A percentile compares a stretch with the other conserved stretches of the same genome.
Evolutionary conservation across 1,140 invertebrate genomes (phyloP).

Genomic region (Drosophila lini): DNA sequence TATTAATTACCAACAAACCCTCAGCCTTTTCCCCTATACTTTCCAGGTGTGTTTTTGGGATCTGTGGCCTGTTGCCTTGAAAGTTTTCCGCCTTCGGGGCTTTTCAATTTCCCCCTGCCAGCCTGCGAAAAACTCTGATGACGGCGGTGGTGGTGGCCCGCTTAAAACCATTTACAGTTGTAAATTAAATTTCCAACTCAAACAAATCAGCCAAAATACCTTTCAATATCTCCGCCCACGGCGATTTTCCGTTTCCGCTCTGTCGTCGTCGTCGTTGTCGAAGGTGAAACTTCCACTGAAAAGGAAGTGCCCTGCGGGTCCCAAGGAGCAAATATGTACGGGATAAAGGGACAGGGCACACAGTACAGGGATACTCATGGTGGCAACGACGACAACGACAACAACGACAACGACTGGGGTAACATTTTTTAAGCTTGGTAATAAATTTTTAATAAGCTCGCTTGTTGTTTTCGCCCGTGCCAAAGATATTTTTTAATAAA

Average conservation of each 20-base stretch:
- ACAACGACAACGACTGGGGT: constrained; percentile 50
- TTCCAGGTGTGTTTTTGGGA: constrained; percentile 16
- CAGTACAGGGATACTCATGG: not conserved
- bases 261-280: constrained; percentile 26
- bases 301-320: constrained; percentile 54
- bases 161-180: constrained; percentile 78
- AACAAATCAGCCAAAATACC: constrained; percentile 82
- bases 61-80: constrained; percentile 4
- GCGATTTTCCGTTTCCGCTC: constrained; percentile 25
- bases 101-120: constrained; percentile 5
- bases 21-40: not conserved
- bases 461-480: constrained; percentile 78
- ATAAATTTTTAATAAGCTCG: constrained; percentile 83
- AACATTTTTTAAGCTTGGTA: constrained; percentile 82
- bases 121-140: not conserved
- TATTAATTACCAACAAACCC: not conserved
- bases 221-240: constrained; percentile 75
- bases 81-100: constrained; percentile 6
- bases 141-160: constrained; percentile 2
- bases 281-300: constrained; percentile 47
- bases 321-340: constrained; percentile 27
- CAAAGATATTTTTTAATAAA: constrained; percentile 83
- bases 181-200: constrained; percentile 82
- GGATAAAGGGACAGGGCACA: not conserved
- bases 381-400: constrained; percentile 37